Base-by-base conservation (phyloP, 2,113 vertebrate species). In the Elgaria multicarinata region DNA sequence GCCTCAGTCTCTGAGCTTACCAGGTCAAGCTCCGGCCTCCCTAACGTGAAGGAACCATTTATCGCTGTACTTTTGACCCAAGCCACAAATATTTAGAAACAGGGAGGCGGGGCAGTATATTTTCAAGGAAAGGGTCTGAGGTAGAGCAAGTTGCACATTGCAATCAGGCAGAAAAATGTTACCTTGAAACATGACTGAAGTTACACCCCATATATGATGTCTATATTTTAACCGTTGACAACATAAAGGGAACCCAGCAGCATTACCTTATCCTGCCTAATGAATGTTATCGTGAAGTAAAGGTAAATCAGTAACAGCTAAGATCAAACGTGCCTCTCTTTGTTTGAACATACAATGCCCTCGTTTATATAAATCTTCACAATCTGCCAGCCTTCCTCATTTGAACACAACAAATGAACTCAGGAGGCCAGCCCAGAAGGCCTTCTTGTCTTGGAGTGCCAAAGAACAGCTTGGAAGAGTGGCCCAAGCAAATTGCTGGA, bases 301-400 rank as follows among this genome's bases (percentile, higher is more conserved):
- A 97, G 95, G 95, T 96, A 97, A 97, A 97, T 96, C 96, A 97
- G 87, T 95, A 96, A 96, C 87, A 85, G 90, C 92, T 87, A 87
- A 95, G 95, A 97, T 97, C 96, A 97, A 97, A 96, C 94, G 94
- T 91, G 92, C 94, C 96, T 86, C 94, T 95, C 93, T 94, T 89
- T 93, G 94, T 96, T 92, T 94, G 95, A 93, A 93, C 82, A 90
- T 94, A 97, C 96, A 97, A 95, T 95, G 93, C 93, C 95, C 88
- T 96, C 83, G 82, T 96, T 96, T 97, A 93, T 97, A 97, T 95
- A 96, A 97, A 96, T 95, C 93, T 96, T 93, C 92, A 91, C 89
- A 93, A 92, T 87, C 90, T 92, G 90, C 96, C 76, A 85, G 91
- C 85, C 90, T 87, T 91, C 90, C 90, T 89, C 87, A 0, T 93